Conservation (phyloP, 2,888 invertebrate genomes). For the Exephanes ischioxanthus region DNA sequence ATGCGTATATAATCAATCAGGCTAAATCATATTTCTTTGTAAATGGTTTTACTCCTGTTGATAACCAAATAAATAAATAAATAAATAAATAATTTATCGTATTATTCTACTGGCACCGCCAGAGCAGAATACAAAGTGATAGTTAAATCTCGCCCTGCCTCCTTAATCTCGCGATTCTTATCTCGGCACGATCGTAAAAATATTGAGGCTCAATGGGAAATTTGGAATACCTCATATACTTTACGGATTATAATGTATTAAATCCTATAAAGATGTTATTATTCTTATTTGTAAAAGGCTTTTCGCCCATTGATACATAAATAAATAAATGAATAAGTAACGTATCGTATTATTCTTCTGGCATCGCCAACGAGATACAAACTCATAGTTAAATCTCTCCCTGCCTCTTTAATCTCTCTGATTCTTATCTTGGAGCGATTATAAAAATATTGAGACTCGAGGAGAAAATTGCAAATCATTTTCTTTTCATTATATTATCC, state of each 20-base stretch:
- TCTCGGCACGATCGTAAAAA: too few relatives aligned
- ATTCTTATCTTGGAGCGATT: too few relatives aligned
- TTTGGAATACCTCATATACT: too few relatives aligned
- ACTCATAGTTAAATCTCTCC: slow-evolving; percentile 3
- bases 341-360: background rate
- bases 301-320: too few relatives aligned
- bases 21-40: background rate
- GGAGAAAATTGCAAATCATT: too few relatives aligned
- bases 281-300: too few relatives aligned
- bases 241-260: too few relatives aligned
- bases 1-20: too few relatives aligned
- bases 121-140: background rate
- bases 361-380: background rate
- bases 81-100: background rate
- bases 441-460: too few relatives aligned
- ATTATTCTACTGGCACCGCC: background rate
- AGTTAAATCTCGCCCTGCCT: background rate
- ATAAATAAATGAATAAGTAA: background rate
- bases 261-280: too few relatives aligned
- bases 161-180: too few relatives aligned
- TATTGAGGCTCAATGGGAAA: background rate
- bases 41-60: background rate
- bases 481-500: too few relatives aligned
- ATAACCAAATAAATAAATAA: background rate
- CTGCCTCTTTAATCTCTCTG: background rate